phyloP scores from a whole-genome alignment of 2,888 invertebrate species.

The Ernsta delagoae region DNA sequence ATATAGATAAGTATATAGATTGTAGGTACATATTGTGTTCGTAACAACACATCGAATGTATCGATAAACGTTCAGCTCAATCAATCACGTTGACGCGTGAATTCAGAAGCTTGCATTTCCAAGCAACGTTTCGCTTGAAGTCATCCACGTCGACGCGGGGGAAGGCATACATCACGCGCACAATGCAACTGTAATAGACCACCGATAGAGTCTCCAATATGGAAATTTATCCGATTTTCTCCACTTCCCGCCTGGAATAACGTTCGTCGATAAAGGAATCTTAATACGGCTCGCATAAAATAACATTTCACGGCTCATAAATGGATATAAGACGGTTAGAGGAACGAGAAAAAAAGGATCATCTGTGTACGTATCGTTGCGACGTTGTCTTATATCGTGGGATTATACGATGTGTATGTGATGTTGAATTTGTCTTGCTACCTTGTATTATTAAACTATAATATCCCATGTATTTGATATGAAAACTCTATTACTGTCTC shows the following conservation, averaged over 20 bases:
- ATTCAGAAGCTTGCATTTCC: conserved; percentile 15
- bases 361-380: too few species aligned
- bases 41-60: conserved; percentile 10
- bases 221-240: conserved; percentile 72
- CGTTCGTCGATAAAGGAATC: conserved; percentile 58
- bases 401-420: background rate
- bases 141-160: conserved; percentile 56
- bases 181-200: conserved; percentile 73
- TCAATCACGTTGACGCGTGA: conserved; percentile 28
- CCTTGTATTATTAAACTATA: too few species aligned
- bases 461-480: too few species aligned
- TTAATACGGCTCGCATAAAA: conserved; percentile 34
- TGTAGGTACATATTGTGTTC: background rate
- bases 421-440: background rate
- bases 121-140: conserved; percentile 43
- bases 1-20: too few species aligned
- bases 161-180: conserved; percentile 78
- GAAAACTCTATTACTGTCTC: too few species aligned
- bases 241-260: conserved; percentile 72
- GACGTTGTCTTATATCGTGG: too few species aligned
- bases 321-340: conserved; percentile 20
- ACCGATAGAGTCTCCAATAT: conserved; percentile 64
- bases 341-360: conserved; percentile 22
- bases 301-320: conserved; percentile 38
- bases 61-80: conserved; percentile 5